A percentile compares a stretch with the other conserved stretches of the same genome.
Evolutionary conservation across 2,797 vertebrate genomes (phyloP).

Genomic region (Momotus momota): DNA sequence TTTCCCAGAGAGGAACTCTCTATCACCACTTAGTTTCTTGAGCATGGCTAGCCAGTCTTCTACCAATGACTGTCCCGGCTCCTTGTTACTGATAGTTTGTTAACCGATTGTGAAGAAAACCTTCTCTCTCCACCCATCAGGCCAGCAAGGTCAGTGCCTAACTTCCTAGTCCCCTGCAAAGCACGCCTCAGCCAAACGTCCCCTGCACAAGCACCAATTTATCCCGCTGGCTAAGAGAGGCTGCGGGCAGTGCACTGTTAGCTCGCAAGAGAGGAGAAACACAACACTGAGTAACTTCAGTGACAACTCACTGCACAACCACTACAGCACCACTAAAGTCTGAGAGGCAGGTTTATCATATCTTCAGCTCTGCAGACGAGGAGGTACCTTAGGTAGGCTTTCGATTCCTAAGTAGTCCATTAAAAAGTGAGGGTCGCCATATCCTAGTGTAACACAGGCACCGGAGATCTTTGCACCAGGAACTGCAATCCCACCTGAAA

Average conservation of each 20-base stretch:
- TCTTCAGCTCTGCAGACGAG: background rate
- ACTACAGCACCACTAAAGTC: background rate
- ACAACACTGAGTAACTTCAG: background rate
- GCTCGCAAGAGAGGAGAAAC: background rate
- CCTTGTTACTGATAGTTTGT: background rate
- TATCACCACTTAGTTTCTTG: background rate
- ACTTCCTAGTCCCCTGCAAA: background rate
- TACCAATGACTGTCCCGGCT: background rate
- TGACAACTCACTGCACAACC: background rate
- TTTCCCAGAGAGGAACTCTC: background rate
- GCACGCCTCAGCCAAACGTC: background rate
- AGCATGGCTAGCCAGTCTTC: background rate
- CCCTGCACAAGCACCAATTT: background rate
- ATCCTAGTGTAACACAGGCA: background rate
- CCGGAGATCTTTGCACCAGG: background rate
- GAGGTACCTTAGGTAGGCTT: background rate
- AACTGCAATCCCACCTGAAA: background rate
- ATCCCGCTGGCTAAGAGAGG: fast-evolving
- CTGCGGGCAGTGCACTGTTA: fast-evolving
- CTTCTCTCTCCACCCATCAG: background rate
- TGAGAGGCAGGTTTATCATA: background rate
- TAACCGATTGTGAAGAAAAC: background rate
- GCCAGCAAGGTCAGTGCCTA: background rate
- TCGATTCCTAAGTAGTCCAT: background rate
- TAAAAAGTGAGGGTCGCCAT: background rate